Percentiles rank a stretch among this genome's conserved stretches.
phyloP scores from a whole-genome alignment of 23 tunicate genomes.

The Halocynthia aurantium region DNA sequence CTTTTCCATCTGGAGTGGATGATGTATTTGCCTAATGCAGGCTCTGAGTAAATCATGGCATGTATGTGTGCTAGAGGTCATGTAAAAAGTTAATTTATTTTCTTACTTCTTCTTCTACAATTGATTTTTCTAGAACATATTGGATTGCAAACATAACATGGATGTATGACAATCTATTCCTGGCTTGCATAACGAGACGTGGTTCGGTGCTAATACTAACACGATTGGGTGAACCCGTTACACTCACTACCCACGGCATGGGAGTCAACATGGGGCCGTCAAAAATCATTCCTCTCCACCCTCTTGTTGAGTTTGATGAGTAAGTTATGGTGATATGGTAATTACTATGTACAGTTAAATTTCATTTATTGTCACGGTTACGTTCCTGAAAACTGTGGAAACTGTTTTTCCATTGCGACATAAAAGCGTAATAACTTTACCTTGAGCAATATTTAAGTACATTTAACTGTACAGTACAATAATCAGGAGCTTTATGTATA shows the following conservation, averaged over 20 bases:
- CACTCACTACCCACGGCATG: conserved; percentile 20
- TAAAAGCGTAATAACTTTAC: too few relatives aligned
- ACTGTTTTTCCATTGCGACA: too few relatives aligned
- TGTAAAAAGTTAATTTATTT: too few relatives aligned
- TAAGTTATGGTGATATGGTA: background rate
- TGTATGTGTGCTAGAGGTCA: too few relatives aligned
- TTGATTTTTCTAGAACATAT: conserved; percentile 22
- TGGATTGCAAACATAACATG: conserved; percentile 71
- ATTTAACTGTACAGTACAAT: too few relatives aligned
- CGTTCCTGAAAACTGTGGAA: too few relatives aligned
- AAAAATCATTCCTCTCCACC: conserved; percentile 48
- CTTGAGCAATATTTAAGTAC: too few relatives aligned
- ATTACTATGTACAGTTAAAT: background rate
- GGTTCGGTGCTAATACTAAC: conserved; percentile 52
- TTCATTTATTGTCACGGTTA: background rate
- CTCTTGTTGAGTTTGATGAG: conserved; percentile 36
- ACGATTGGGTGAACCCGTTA: conserved; percentile 34
- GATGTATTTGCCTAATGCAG: background rate
- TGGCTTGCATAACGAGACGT: conserved; percentile 54
- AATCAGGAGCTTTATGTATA: too few relatives aligned
- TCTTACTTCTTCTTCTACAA: too few relatives aligned
- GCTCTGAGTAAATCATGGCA: too few relatives aligned
- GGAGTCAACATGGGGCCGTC: conserved; percentile 59
- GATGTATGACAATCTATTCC: conserved; percentile 56
- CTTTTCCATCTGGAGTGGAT: background rate